Conservation (phyloP, 2,888 invertebrate genomes). For the Leptinotarsa tumamoca region DNA sequence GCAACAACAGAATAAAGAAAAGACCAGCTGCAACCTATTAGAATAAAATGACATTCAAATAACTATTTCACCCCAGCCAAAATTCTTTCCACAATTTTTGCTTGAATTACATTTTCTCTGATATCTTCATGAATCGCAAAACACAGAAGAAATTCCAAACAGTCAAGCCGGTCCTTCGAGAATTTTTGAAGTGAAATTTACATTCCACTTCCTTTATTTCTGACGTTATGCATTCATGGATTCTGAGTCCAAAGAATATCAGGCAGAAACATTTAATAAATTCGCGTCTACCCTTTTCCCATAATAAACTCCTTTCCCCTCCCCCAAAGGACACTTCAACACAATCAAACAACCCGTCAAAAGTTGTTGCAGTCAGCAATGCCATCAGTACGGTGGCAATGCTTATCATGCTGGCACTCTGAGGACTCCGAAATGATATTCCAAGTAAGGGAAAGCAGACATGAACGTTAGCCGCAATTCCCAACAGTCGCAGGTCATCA, state of each 20-base stretch:
- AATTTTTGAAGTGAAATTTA: neutral
- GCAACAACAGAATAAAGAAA: too few relatives aligned
- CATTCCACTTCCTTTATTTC: neutral
- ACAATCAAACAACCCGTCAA: conserved; percentile 10
- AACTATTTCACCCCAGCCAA: neutral
- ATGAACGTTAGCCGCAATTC: conserved; percentile 43
- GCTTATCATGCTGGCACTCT: conserved; percentile 4
- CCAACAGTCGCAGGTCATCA: conserved; percentile 49
- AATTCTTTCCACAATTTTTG: neutral
- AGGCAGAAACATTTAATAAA: conserved; percentile 2
- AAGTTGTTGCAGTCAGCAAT: conserved; percentile 18
- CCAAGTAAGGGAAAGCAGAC: conserved; percentile 18
- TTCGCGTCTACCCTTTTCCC: neutral
- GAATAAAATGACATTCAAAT: too few relatives aligned
- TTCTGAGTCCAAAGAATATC: neutral
- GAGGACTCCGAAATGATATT: conserved; percentile 10
- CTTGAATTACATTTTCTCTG: too few relatives aligned
- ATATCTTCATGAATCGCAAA: too few relatives aligned
- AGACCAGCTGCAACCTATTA: too few relatives aligned
- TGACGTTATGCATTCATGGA: neutral
- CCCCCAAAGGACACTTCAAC: neutral
- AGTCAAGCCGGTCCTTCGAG: neutral
- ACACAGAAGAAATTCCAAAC: too few relatives aligned
- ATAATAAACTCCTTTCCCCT: neutral
- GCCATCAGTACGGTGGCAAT: neutral